Base-by-base conservation (phyloP, 2,113 vertebrate genomes). In the Empidonax traillii region DNA sequence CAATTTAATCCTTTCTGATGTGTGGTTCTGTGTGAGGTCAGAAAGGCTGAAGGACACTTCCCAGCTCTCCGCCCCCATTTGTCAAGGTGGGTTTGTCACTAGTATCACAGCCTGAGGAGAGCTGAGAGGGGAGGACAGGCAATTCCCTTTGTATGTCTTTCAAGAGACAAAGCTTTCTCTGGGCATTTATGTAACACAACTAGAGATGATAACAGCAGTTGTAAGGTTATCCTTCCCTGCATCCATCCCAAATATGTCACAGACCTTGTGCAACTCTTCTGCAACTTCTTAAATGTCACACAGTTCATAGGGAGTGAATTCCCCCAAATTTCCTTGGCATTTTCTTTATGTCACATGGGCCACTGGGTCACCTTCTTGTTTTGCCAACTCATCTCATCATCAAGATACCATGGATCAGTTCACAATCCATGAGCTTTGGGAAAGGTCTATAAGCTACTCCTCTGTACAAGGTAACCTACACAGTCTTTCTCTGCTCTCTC, bases 171-270 rank as follows among this genome's bases (percentile, higher is more conserved):
- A 92, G 59, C 72, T 66, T 68, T 92, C 59, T 86, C 39, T 4
- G 0, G 35, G 23, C 71, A 46, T 55, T 83, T 90, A 62, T 74
- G 43, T 77, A 69, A 77, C 33, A 14, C 4, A 58, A 53, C 22
- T 81, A 19, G 0, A 65, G 37, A 43, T 35, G 75, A 93, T 63
- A 83, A 37, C 12, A 43, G 79, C 51, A 77, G 14, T 22, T 53
- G 24, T 58, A 62, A 83, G 28, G 53, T 51, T 69, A 69, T 52
- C 31, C 30, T 82, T 62, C 24, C 31, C 24, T 9, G 1, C 0
- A 0, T 53, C 51, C 27, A 43, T 33, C 9, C 21, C 44, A 82
- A 78, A 51, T 25, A 25, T 1, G 13, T n/a, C 0, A 0, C 24
- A 61, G 14, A 31, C n/a, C 43, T 52, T 23, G 19, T 59, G 52